These are phyloP conservation scores for Myxocyprinus asiaticus DNA, from an alignment of 2,113 vertebrate genomes.

Conservation along the genomic window DNA sequence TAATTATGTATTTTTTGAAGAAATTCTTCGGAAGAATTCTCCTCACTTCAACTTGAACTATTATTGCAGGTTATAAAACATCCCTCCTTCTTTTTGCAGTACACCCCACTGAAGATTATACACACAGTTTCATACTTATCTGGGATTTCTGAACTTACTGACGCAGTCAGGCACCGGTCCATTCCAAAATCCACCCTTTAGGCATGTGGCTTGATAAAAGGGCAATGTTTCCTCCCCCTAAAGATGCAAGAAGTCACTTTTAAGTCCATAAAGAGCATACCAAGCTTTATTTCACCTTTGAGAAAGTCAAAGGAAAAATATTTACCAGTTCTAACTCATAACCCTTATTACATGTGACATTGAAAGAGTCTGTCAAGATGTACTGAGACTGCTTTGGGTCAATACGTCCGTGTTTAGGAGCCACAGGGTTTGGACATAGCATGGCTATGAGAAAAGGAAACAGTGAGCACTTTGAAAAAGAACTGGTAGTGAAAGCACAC, in stretches of 20 bases:
- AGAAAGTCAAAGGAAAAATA: slow-evolving; percentile 26
- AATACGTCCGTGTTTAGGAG: slow-evolving; percentile 68
- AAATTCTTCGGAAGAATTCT: not conserved
- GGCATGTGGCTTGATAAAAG: slow-evolving; percentile 61
- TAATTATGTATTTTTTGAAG: no score
- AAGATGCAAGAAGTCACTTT: slow-evolving; percentile 26
- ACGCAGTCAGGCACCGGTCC: slow-evolving; percentile 60
- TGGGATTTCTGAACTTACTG: slow-evolving; percentile 57
- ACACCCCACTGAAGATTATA: slow-evolving; percentile 30
- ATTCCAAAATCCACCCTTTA: slow-evolving; percentile 68
- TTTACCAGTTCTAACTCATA: slow-evolving; percentile 53
- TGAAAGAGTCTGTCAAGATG: slow-evolving; percentile 49
- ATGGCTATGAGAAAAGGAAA: slow-evolving; percentile 46
- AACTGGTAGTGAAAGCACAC: slow-evolving; percentile 1
- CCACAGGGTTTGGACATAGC: slow-evolving; percentile 67
- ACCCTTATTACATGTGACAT: slow-evolving; percentile 47
- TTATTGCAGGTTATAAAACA: not conserved
- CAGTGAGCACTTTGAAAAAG: not conserved
- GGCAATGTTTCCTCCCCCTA: slow-evolving; percentile 50
- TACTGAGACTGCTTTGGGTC: slow-evolving; percentile 57
- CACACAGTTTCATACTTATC: slow-evolving; percentile 34
- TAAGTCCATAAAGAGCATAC: slow-evolving; percentile 15
- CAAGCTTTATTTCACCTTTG: not conserved
- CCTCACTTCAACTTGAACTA: not conserved
- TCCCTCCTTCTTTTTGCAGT: not conserved